Percentiles rank a stretch among this genome's conserved stretches.
Conservation (phyloP, 2,113 vertebrate genomes). For the Rhodinocichla rosea region DNA sequence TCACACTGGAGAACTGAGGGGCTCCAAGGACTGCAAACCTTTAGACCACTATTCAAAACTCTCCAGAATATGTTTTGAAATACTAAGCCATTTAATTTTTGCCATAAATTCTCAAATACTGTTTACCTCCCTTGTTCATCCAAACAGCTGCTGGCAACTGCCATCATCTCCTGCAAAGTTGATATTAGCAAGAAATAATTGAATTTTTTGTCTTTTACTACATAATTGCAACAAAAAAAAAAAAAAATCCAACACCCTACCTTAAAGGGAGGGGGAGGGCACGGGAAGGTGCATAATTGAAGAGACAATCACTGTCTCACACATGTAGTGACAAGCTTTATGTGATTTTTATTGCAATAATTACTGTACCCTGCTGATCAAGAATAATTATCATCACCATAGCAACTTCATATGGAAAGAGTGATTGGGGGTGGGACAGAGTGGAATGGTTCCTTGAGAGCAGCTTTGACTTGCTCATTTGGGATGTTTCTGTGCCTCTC, state of each 20-base stretch:
- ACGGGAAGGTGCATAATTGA: conserved; percentile 24
- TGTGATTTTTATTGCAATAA: conserved; percentile 61
- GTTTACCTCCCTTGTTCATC: not conserved
- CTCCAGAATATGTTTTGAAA: not conserved
- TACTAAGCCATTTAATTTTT: not conserved
- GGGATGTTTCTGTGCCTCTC: not conserved
- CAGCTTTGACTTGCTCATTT: not conserved
- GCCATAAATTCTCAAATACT: not conserved
- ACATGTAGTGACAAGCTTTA: conserved; percentile 62
- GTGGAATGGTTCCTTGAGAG: not conserved
- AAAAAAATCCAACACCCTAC: not conserved
- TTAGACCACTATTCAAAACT: not conserved
- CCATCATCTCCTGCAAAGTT: not conserved
- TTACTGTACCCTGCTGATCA: conserved; percentile 68
- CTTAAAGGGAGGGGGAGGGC: conserved; percentile 28
- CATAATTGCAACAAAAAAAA: not conserved
- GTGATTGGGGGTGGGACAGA: not conserved
- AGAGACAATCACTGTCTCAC: conserved; percentile 36
- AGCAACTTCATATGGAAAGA: conserved; percentile 32
- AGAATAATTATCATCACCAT: conserved; percentile 67
- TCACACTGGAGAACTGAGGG: not conserved
- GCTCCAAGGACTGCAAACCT: not conserved
- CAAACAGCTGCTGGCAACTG: not conserved
- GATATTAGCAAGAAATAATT: conserved; percentile 18
- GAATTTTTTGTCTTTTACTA: conserved; percentile 14